phyloP scores from a whole-genome alignment of 2,113 vertebrate species.

The Spea bombifrons region DNA sequence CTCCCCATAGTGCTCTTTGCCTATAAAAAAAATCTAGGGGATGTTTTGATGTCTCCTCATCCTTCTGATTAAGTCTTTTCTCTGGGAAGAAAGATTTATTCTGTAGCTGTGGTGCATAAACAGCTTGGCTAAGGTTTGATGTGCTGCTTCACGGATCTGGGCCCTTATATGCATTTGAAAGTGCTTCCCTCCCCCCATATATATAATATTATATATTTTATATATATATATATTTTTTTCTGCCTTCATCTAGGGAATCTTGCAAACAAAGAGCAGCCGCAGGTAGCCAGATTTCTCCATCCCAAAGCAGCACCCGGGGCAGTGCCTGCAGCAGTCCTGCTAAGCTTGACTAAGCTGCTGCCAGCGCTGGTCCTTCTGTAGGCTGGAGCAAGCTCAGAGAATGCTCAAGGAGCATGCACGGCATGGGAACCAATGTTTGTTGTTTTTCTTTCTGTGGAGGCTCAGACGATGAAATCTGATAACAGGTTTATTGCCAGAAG shows the following conservation, averaged over 20 bases:
- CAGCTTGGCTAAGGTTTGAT: slow-evolving; percentile 81
- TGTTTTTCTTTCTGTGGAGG: slow-evolving; percentile 21
- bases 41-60: slow-evolving; percentile 78
- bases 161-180: slow-evolving; percentile 76
- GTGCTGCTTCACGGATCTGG: slow-evolving; percentile 76
- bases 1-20: slow-evolving; percentile 26
- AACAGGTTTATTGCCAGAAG: slow-evolving; percentile 25
- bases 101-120: slow-evolving; percentile 74
- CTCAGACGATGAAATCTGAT: slow-evolving; percentile 29
- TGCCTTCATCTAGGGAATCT: slow-evolving; percentile 65
- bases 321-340: slow-evolving; percentile 66
- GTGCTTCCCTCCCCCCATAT: slow-evolving; percentile 51
- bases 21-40: slow-evolving; percentile 45
- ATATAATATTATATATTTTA: slow-evolving; percentile 37
- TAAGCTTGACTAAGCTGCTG: slow-evolving; percentile 67
- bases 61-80: slow-evolving; percentile 62
- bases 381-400: slow-evolving; percentile 31
- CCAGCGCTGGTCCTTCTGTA: slow-evolving; percentile 50
- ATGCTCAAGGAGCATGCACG: slow-evolving; percentile 29
- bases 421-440: slow-evolving; percentile 37
- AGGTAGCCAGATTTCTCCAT: slow-evolving; percentile 64
- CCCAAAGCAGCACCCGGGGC: slow-evolving; percentile 67
- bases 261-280: slow-evolving; percentile 65
- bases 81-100: slow-evolving; percentile 79
- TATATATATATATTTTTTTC: slow-evolving; percentile 20